Evolutionary conservation across 2,113 vertebrate species (phyloP), one percentile per base, ranked within the genome.

Genomic region (Oreochromis niloticus): DNA sequence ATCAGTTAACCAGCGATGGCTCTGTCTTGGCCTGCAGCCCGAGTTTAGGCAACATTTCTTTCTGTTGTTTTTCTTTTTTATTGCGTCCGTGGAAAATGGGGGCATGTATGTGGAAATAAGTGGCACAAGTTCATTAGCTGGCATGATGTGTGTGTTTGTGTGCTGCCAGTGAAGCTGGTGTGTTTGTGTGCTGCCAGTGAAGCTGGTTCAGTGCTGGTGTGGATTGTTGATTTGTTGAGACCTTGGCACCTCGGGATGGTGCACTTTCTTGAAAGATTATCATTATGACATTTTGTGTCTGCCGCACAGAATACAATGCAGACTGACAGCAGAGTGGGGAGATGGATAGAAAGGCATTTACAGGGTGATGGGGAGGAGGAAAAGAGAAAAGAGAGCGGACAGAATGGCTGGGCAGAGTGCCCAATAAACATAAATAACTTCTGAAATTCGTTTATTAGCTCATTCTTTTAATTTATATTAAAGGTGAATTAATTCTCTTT

Each of bases 1-100:
- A 95, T 95, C 92, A 91, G 86, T 91, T 92, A 90, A 87, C 71
- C 80, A 87, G 81, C 2, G 16, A 66, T 79, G 79, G 50, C 32
- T 89, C 36, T 16, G 46, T 30, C 78, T 85, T 66, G 48, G 90
- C 85, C 87, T 71, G 63, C 85, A 80, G 89, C 61, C 86, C 1
- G 34, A 87, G 27, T 89, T 83, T 57, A 52, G 59, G 81, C 84
- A 84, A 63, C 73, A 57, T 75, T 89, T 88, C 41, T 83, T 30
- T 88, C 85, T 30, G 61, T 3, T 79, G 12, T 80, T 87, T 80
- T 57, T 61, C 4, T 27, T 55, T 82, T 83, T 82, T 46, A 61
- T 52, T 84, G 66, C 56, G 63, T 89, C 56, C 7, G 57, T 7
- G 6, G 68, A 43, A 91, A 89, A 92, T 78, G 59, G 59, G n/a